Conservation (phyloP, 1,140 invertebrate species). For the Hetaerina americana region DNA sequence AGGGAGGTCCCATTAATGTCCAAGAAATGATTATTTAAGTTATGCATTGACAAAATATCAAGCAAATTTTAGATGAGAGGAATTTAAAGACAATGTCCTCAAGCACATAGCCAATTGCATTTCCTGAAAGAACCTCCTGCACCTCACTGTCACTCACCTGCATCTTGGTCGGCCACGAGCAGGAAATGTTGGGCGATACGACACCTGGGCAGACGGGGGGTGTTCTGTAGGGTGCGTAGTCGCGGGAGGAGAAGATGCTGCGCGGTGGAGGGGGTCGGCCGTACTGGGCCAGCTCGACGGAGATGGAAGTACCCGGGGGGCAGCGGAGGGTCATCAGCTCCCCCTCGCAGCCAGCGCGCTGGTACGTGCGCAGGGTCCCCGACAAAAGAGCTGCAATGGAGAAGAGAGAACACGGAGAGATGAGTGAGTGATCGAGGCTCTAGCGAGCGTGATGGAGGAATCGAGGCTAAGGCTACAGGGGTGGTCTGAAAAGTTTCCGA, state of each 20-base stretch:
- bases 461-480: no score
- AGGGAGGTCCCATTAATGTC: no score
- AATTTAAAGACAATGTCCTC: no score
- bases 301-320: slow-evolving; percentile 73
- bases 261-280: background rate
- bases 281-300: slow-evolving; percentile 66
- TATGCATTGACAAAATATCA: no score
- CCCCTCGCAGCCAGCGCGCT: slow-evolving; percentile 74
- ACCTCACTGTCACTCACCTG: no score
- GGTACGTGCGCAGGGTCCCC: slow-evolving; percentile 75
- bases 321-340: slow-evolving; percentile 70
- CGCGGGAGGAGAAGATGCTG: background rate
- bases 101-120: no score
- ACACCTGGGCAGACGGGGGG: background rate
- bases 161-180: background rate
- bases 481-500: no score
- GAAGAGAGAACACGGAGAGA: background rate
- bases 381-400: slow-evolving; percentile 58
- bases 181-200: background rate
- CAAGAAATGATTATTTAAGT: no score
- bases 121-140: no score
- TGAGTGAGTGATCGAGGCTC: background rate
- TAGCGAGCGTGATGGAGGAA: no score
- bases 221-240: background rate
- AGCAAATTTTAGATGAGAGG: no score